phyloP scores from a whole-genome alignment of 2,113 vertebrate species.

The Salvator merianae region DNA sequence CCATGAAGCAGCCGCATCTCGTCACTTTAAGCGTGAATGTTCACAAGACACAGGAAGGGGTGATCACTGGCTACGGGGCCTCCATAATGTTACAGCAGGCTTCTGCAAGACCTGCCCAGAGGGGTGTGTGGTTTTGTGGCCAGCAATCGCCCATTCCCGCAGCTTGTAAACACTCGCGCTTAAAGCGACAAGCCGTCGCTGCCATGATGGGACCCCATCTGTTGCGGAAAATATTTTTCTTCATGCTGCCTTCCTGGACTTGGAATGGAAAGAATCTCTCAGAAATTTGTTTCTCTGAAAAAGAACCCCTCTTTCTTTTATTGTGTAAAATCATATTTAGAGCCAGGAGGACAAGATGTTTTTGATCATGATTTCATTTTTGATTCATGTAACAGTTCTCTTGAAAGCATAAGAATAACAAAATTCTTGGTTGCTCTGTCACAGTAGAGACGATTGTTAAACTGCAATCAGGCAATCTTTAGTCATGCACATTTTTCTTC shows the following conservation, averaged over 20 bases:
- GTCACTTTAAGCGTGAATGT: too few species aligned
- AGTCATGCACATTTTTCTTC: too few species aligned
- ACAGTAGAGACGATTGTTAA: accelerated
- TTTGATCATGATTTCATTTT: accelerated
- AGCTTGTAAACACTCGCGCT: too few species aligned
- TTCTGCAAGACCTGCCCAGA: too few species aligned
- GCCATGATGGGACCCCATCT: too few species aligned
- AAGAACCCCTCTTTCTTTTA: neutral
- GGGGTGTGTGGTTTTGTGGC: too few species aligned
- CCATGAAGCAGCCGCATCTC: too few species aligned
- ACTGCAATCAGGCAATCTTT: neutral
- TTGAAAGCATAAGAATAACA: accelerated
- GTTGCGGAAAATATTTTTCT: neutral
- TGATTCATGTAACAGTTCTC: neutral
- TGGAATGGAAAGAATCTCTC: neutral
- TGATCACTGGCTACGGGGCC: too few species aligned
- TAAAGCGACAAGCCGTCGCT: too few species aligned
- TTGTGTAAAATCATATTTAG: neutral
- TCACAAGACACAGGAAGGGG: too few species aligned
- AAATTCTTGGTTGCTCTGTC: accelerated
- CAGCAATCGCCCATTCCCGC: too few species aligned
- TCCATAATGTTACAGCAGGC: too few species aligned
- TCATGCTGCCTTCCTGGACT: neutral
- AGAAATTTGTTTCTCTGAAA: neutral
- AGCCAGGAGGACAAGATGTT: accelerated